Base-by-base conservation (phyloP, 1,140 invertebrate genomes). In the Hyposmocoma kahamanoa region DNA sequence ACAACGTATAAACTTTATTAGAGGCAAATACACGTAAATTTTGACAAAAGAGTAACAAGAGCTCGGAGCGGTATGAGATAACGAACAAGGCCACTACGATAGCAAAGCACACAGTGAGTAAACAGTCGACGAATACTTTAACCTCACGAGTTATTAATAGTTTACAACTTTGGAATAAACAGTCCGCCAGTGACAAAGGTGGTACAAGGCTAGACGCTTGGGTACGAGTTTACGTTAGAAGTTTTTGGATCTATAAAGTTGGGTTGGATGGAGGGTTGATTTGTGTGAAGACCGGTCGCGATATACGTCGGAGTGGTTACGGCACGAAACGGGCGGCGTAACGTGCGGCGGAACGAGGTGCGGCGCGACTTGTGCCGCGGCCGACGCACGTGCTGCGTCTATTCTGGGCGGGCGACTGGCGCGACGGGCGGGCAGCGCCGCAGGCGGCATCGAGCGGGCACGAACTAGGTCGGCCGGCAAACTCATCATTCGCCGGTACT, bases 311-410 rank as follows among this genome's bases (percentile, higher is more conserved):
- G n/a, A 2, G 11, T 17, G 32, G 32, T 6, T 15, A 17, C 18
- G 6, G 32, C 15, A 15, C 32, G 32, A 1, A n/a, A 17, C 32
- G 32, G 11, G 10, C 18, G 32, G 6, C 3, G 30, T 4, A n/a
- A n/a, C 30, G 30, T 15, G 32, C 42, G 41, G 51, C 45, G 47
- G 21, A 15, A 13, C 42, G 44, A 46, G 38, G 52, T 39, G 54
- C 50, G 60, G 58, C 56, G 59, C 61, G 69, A 66, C 81, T 73
- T 74, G 69, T 67, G 72, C 59, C 73, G 61, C 64, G 61, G 49
- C 59, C 59, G 66, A 74, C 79, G 75, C 81, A 82, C 78, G 75
- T 84, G 81, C 75, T 80, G 72, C 79, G 73, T 84, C 81, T 84
- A 84, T 84, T 84, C 77, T 81, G 70, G 78, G 74, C 77, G 41